Evolutionary conservation across 2,797 vertebrate species (phyloP), one percentile per base, ranked within the genome.

Genomic region (Hypotaenidia okinawae): DNA sequence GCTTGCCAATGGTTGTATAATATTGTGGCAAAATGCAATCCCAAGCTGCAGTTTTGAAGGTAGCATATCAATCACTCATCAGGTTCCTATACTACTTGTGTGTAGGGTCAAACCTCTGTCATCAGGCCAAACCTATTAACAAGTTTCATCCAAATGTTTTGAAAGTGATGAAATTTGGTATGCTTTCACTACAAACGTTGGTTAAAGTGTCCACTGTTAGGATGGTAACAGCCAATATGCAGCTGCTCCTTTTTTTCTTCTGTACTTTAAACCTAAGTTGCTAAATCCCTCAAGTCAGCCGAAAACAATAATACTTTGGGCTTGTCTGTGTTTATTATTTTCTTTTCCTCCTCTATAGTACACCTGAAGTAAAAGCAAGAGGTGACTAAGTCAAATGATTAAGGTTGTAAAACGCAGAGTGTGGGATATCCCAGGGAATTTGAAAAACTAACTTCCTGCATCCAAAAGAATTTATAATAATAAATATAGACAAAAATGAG

Each of bases 1-100:
- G 41, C 62, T 90, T 87, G 81, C 90, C 84, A 95, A 84, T 28
- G 37, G 22, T 80, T 85, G 35, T 94, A 80, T 93, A 77, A 75
- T 84, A 39, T 39, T 33, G 57, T 91, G 66, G 78, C 51, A 89
- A 91, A 97, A 93, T 72, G 58, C 43, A 89, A 45, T 78, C 35
- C 41, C 43, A 85, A 45, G 7, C 57, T 54, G n/a, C 16, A 18
- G 15, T 72, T 96, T 67, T 89, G 86, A 87, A 93, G 64, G 69
- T 11, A 90, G 66, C 17, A 5, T 68, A 93, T 77, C 78, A 94
- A 55, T 85, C 84, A 67, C 35, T 87, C 33, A 33, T 84, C 66
- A 84, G n/a, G 35, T 76, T 93, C 54, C 27, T 68, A 4, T 24
- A 58, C 11, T 80, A 90, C 64, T 87, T 55, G 43, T 0, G 1